Percentiles rank a stretch among this genome's conserved stretches.
Evolutionary conservation across 2,113 vertebrate species (phyloP).

Genomic region (Spea multiplicata): DNA sequence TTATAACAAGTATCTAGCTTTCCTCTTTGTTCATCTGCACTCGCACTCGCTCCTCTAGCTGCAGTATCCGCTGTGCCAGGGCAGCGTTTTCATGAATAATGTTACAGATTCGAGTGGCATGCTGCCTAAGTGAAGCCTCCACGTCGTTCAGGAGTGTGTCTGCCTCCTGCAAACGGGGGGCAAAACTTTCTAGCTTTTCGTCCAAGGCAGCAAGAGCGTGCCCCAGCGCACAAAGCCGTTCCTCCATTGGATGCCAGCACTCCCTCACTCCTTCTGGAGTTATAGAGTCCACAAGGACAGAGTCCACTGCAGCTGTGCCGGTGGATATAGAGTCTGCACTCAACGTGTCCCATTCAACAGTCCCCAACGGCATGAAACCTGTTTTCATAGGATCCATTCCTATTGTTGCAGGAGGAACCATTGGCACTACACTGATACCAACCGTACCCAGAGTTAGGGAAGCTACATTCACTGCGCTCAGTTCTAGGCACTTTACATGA

Average conservation of each 20-base stretch:
- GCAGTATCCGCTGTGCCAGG: conserved; percentile 9
- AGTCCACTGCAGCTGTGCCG: background rate
- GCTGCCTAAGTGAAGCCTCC: conserved; percentile 21
- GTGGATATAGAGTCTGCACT: conserved; percentile 14
- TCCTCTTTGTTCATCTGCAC: background rate
- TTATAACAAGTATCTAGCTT: background rate
- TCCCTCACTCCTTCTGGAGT: conserved; percentile 19
- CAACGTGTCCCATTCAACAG: conserved; percentile 10
- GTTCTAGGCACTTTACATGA: conserved; percentile 30
- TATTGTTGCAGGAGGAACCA: background rate
- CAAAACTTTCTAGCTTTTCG: conserved; percentile 24
- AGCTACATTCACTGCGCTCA: conserved; percentile 32
- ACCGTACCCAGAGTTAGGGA: conserved; percentile 31
- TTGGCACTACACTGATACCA: conserved; percentile 24
- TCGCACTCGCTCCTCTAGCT: background rate
- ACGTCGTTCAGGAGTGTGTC: conserved; percentile 14
- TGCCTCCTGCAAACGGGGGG: conserved; percentile 16
- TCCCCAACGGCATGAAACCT: background rate
- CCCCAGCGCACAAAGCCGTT: conserved; percentile 20
- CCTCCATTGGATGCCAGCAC: conserved; percentile 36
- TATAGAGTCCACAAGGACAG: conserved; percentile 28
- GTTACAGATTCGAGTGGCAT: conserved; percentile 11
- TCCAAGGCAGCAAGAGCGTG: conserved; percentile 23
- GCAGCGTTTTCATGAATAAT: conserved; percentile 13
- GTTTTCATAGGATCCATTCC: background rate